A percentile compares a stretch with the other conserved stretches of the same genome.
These are phyloP conservation scores for Drosophila albomicans DNA, from an alignment of 1,140 invertebrate genomes.

Conservation along the genomic window DNA sequence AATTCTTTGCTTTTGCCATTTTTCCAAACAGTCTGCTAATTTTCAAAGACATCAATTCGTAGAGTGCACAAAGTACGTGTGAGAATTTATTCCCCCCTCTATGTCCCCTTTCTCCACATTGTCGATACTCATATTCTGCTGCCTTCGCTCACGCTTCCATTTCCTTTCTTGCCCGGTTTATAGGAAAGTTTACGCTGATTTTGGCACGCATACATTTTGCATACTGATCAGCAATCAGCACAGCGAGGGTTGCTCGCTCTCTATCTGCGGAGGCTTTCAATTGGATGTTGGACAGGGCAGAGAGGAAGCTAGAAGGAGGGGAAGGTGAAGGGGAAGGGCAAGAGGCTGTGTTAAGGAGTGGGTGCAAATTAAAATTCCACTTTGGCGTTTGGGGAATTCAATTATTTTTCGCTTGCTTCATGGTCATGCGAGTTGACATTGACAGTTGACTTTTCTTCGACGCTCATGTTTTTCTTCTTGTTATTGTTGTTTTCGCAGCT, in stretches of 20 bases:
- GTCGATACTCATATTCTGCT: constrained; percentile 41
- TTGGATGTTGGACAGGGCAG: neutral
- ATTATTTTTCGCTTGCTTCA: constrained; percentile 72
- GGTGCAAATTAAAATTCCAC: constrained; percentile 80
- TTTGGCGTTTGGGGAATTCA: constrained; percentile 83
- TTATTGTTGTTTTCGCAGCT: constrained; percentile 31
- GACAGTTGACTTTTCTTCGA: constrained; percentile 57
- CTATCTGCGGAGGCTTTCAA: neutral
- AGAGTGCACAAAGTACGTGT: constrained; percentile 69
- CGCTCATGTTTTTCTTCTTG: constrained; percentile 3
- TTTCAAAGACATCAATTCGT: constrained; percentile 82
- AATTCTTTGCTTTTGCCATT: constrained; percentile 39
- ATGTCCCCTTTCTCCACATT: neutral
- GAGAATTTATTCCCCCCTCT: constrained; percentile 55
- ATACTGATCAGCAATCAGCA: constrained; percentile 81
- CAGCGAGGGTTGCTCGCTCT: constrained; percentile 27
- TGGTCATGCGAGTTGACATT: constrained; percentile 68
- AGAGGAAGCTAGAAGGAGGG: neutral
- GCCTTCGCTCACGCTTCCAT: neutral
- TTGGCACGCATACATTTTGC: constrained; percentile 81
- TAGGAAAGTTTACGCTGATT: constrained; percentile 72
- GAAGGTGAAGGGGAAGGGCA: neutral
- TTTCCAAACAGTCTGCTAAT: constrained; percentile 63
- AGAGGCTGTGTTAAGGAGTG: constrained; percentile 19
- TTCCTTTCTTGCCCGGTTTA: neutral